Evolutionary conservation across 2,797 vertebrate genomes (phyloP).

Genomic region (Mus caroli): DNA sequence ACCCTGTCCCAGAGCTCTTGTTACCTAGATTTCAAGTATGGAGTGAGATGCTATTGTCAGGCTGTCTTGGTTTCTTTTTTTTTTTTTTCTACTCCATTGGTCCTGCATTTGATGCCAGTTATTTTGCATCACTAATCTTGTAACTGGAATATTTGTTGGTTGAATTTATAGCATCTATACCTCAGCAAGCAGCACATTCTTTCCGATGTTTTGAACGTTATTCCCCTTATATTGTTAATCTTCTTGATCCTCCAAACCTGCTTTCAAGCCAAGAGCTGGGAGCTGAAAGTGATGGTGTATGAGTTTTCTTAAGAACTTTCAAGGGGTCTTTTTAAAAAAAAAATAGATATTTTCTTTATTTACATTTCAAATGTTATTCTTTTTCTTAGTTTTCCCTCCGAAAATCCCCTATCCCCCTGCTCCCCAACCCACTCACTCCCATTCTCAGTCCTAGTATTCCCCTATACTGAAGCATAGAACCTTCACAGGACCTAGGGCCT

Average conservation of each 20-base stretch:
- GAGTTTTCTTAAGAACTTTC: neutral
- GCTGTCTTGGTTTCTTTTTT: slow-evolving; percentile 3
- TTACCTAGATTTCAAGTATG: slow-evolving; percentile 25
- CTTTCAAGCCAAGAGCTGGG: slow-evolving; percentile 14
- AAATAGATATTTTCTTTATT: no score
- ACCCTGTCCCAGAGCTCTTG: neutral
- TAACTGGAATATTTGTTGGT: slow-evolving; percentile 24
- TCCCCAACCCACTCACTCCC: no score
- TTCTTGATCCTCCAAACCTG: slow-evolving; percentile 34
- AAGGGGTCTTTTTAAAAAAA: no score
- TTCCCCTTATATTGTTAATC: slow-evolving; percentile 17
- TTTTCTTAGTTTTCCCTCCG: no score
- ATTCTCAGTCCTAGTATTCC: no score
- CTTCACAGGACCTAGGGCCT: no score
- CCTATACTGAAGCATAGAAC: no score
- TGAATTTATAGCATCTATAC: slow-evolving; percentile 30
- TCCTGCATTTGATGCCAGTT: slow-evolving; percentile 33
- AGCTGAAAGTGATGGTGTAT: neutral
- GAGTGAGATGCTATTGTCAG: slow-evolving; percentile 29
- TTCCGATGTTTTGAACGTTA: slow-evolving; percentile 27
- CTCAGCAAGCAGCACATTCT: slow-evolving; percentile 17
- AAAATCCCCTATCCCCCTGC: no score
- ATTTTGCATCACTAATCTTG: slow-evolving; percentile 37
- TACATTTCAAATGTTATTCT: no score
- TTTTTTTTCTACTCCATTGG: neutral